Percentiles rank a stretch among this genome's conserved stretches.
phyloP scores from a whole-genome alignment of 2,888 invertebrate species.

The Drosophila monieri region DNA sequence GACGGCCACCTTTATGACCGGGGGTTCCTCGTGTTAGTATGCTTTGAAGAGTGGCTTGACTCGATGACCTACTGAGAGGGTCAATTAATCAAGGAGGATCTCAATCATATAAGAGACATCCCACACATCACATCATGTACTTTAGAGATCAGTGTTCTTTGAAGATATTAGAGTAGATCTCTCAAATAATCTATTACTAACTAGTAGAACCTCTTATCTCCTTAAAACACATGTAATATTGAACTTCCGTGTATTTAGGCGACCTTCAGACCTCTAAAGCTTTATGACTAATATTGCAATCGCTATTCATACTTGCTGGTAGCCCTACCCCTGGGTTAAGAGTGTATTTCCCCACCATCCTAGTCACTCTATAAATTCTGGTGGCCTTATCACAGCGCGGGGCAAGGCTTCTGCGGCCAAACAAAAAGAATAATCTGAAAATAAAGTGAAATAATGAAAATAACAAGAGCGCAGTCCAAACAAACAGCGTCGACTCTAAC shows the following conservation, averaged over 20 bases:
- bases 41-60: neutral
- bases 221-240: neutral
- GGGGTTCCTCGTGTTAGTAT: slow-evolving; percentile 82
- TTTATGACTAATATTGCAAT: slow-evolving; percentile 57
- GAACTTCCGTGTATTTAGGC: neutral
- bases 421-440: slow-evolving; percentile 16
- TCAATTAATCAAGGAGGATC: slow-evolving; percentile 16
- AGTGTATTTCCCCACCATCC: slow-evolving; percentile 51
- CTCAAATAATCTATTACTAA: no score
- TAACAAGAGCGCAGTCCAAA: slow-evolving; percentile 48
- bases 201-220: no score
- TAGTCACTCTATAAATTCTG: slow-evolving; percentile 43
- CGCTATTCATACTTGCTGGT: slow-evolving; percentile 17
- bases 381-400: slow-evolving; percentile 46
- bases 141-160: no score
- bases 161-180: no score
- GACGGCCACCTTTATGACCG: slow-evolving; percentile 81
- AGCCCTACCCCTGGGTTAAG: slow-evolving; percentile 12
- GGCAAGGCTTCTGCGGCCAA: slow-evolving; percentile 31
- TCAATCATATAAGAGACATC: no score
- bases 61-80: slow-evolving; percentile 2
- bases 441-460: neutral
- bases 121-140: no score
- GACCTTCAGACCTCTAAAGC: slow-evolving; percentile 50
- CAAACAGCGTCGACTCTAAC: slow-evolving; percentile 56